phyloP scores from a whole-genome alignment of 2,113 vertebrate species.

The Marmota flaviventris region DNA sequence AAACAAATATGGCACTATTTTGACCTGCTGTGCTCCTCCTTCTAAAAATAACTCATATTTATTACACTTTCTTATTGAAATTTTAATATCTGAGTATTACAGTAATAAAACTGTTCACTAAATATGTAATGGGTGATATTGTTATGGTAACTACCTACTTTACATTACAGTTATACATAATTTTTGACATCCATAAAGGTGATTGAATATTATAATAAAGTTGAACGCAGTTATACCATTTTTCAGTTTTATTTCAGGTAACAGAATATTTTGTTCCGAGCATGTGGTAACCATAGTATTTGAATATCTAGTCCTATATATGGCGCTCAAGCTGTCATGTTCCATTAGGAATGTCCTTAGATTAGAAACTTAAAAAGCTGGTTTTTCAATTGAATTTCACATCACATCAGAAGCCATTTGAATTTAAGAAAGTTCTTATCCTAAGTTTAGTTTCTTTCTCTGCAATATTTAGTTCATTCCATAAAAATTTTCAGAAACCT shows the following conservation, averaged over 20 bases:
- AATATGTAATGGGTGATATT: conserved; percentile 82
- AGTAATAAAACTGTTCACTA: conserved; percentile 86
- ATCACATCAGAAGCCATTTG: neutral
- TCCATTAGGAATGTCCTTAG: conserved; percentile 30
- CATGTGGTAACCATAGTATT: conserved; percentile 58
- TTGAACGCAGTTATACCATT: conserved; percentile 68
- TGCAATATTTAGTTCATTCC: neutral
- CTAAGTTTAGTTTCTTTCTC: neutral
- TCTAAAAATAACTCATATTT: conserved; percentile 85
- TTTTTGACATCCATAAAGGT: conserved; percentile 84
- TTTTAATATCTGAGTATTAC: conserved; percentile 83
- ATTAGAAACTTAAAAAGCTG: conserved; percentile 50
- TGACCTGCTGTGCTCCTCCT: conserved; percentile 76
- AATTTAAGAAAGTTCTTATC: conserved; percentile 18
- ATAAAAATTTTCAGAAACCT: neutral
- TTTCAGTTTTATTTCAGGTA: conserved; percentile 79
- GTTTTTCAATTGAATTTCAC: conserved; percentile 24
- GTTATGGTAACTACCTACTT: conserved; percentile 85
- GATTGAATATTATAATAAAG: conserved; percentile 87
- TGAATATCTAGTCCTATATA: conserved; percentile 49
- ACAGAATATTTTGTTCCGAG: conserved; percentile 70
- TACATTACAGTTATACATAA: conserved; percentile 80
- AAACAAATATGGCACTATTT: conserved; percentile 61
- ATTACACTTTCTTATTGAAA: conserved; percentile 83
- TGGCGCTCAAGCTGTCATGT: conserved; percentile 12